Conservation (phyloP, 2,888 invertebrate genomes). For the Tanytarsus gracilentus region DNA sequence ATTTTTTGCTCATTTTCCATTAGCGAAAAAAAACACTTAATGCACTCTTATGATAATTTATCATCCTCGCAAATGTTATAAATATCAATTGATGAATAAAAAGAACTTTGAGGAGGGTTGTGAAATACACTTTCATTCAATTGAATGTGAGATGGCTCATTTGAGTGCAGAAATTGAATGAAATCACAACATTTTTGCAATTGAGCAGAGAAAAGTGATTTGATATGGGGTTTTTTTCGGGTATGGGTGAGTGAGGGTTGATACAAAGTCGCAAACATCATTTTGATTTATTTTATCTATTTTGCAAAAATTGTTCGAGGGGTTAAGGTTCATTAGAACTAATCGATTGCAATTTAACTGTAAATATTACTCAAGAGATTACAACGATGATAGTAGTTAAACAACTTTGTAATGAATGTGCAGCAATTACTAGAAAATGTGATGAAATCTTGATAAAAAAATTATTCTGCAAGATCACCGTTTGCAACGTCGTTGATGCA, state of each 20-base stretch:
- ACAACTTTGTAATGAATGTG: neutral
- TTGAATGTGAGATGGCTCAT: constrained; percentile 15
- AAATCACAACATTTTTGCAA: constrained; percentile 29
- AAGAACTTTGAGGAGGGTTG: neutral
- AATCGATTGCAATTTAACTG: constrained; percentile 27
- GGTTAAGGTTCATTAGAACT: constrained; percentile 26
- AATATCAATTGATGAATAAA: constrained; percentile 26
- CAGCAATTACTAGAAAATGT: neutral
- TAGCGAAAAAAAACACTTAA: constrained; percentile 17
- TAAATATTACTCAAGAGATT: constrained; percentile 22
- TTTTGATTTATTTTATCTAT: constrained; percentile 16
- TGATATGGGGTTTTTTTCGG: constrained; percentile 16
- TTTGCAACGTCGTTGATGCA: constrained; percentile 1
- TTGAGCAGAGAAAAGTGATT: constrained; percentile 26
- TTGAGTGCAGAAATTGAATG: constrained; percentile 14
- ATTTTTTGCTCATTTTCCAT: neutral
- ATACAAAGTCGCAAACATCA: neutral
- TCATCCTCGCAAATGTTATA: constrained; percentile 11
- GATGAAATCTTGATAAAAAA: neutral
- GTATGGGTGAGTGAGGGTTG: neutral
- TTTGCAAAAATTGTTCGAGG: constrained; percentile 8
- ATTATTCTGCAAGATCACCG: neutral
- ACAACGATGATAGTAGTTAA: neutral
- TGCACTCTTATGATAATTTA: constrained; percentile 28
- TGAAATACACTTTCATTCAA: neutral